These are phyloP conservation scores for Cottus gobio DNA, from an alignment of 2,113 vertebrate genomes.

Conservation along the genomic window DNA sequence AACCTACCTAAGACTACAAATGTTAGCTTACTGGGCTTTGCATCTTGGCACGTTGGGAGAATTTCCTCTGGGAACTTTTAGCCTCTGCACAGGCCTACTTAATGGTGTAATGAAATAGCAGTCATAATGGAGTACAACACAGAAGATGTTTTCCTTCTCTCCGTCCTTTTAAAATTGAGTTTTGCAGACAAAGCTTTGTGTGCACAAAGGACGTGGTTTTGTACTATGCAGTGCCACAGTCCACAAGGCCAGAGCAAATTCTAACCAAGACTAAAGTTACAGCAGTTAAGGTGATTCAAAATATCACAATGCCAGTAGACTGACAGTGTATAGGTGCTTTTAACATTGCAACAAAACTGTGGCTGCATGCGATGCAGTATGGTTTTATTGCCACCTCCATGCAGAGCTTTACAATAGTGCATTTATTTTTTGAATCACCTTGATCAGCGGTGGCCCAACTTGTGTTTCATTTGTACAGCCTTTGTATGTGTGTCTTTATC, in stretches of 20 bases:
- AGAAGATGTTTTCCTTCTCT: conserved; percentile 12
- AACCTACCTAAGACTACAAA: too few species aligned
- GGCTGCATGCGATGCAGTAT: neutral
- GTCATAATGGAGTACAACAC: neutral
- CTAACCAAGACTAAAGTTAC: conserved; percentile 43
- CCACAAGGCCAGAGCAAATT: conserved; percentile 65
- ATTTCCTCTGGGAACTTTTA: conserved; percentile 73
- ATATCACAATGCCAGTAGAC: neutral
- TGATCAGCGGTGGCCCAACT: conserved; percentile 89
- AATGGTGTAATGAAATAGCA: neutral
- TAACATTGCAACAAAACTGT: neutral
- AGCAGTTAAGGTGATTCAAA: conserved; percentile 61
- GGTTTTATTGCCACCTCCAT: neutral
- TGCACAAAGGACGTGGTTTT: conserved; percentile 11
- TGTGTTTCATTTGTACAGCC: conserved; percentile 90
- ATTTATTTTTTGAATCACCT: conserved; percentile 85
- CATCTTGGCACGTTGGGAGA: conserved; percentile 70
- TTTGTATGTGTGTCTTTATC: conserved; percentile 99
- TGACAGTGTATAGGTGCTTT: neutral
- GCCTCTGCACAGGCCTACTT: neutral
- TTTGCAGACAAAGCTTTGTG: conserved; percentile 3
- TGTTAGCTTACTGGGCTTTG: conserved; percentile 54
- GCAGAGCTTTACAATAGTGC: neutral
- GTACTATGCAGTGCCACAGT: conserved; percentile 3
- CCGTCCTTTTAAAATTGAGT: conserved; percentile 10